Conservation (phyloP, 1,140 invertebrate species). For the Conus betulinus region DNA sequence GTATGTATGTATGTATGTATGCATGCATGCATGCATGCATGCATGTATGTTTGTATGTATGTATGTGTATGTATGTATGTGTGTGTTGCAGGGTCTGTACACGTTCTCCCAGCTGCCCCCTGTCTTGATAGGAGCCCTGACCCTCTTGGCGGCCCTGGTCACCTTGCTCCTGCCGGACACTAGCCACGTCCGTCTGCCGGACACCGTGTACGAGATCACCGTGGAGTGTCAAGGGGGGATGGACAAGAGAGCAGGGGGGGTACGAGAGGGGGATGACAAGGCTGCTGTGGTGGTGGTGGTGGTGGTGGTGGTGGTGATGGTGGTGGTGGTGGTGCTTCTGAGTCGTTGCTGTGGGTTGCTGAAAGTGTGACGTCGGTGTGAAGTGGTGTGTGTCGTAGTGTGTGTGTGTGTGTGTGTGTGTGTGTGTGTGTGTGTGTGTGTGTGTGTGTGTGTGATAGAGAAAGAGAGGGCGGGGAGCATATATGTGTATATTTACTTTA, state of each 20-base stretch:
- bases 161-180: slow-evolving; percentile 14
- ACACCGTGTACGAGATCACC: slow-evolving; percentile 20
- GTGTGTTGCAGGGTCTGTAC: slow-evolving; percentile 5
- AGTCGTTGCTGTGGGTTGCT: background rate
- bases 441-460: too few relatives aligned
- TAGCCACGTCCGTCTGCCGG: background rate
- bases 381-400: background rate
- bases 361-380: background rate
- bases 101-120: slow-evolving; percentile 7
- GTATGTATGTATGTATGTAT: too few relatives aligned
- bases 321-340: background rate
- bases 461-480: too few relatives aligned
- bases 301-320: background rate
- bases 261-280: background rate
- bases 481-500: too few relatives aligned
- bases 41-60: background rate
- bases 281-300: too few relatives aligned
- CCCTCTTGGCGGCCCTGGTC: background rate
- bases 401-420: background rate
- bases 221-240: background rate
- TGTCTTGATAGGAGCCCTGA: background rate
- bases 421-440: background rate
- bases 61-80: background rate
- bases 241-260: background rate
- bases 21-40: too few relatives aligned